phyloP scores from a whole-genome alignment of 2,113 vertebrate species.

The Hypanus sabinus region DNA sequence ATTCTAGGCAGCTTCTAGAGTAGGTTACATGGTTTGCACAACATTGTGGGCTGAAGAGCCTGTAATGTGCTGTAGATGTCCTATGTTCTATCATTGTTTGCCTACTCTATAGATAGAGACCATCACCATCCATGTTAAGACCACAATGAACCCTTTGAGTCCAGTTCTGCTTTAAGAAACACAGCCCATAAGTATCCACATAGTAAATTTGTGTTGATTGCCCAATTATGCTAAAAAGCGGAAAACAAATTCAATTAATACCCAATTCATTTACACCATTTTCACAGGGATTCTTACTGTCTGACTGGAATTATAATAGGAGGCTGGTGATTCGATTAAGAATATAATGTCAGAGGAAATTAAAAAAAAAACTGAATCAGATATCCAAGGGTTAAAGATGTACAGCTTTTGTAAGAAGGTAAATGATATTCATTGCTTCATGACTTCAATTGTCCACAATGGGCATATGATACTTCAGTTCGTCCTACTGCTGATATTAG shows the following conservation, averaged over 20 bases:
- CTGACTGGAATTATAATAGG: neutral
- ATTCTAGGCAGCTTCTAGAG: no score
- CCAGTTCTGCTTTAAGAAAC: neutral
- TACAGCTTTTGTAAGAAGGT: neutral
- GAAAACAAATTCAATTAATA: neutral
- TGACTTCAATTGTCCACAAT: constrained; percentile 44
- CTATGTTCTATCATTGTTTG: neutral
- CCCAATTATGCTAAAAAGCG: neutral
- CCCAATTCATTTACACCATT: neutral
- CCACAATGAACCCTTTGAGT: neutral
- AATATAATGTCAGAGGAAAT: neutral
- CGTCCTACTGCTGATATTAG: constrained; percentile 40
- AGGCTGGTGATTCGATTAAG: neutral
- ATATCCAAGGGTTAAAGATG: neutral
- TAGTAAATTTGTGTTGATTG: neutral
- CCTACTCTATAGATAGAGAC: neutral
- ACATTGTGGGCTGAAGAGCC: no score
- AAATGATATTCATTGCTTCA: constrained; percentile 1
- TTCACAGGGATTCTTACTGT: neutral
- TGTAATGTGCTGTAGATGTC: no score
- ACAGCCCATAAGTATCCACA: neutral
- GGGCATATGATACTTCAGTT: neutral
- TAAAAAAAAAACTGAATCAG: neutral
- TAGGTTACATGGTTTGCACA: no score
- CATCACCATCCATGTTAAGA: neutral